These are phyloP conservation scores for Sarcophaga subvicina DNA, from an alignment of 2,888 invertebrate species.

Conservation along the genomic window DNA sequence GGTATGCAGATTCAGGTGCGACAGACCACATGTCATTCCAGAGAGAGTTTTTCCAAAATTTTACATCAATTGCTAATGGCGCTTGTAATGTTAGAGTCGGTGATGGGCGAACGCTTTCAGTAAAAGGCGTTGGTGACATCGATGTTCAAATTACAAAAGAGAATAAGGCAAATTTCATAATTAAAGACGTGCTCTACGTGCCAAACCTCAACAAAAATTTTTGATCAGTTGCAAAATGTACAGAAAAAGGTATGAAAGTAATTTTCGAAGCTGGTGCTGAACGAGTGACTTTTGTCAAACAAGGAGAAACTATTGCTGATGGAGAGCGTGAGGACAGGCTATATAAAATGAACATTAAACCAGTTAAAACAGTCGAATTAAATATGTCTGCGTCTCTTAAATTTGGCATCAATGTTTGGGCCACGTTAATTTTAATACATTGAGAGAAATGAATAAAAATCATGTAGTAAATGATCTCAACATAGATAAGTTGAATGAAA, in stretches of 20 bases:
- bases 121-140: constrained; percentile 37
- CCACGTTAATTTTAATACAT: no score
- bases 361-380: neutral
- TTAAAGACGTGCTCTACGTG: constrained; percentile 7
- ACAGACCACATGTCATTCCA: no score
- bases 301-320: neutral
- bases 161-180: neutral
- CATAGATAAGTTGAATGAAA: neutral
- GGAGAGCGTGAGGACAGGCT: no score
- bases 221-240: constrained; percentile 17
- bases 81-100: constrained; percentile 36
- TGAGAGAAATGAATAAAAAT: no score
- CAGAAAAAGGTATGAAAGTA: constrained; percentile 25
- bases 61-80: no score
- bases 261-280: constrained; percentile 45
- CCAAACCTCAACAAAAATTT: constrained; percentile 20
- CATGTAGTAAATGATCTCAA: constrained; percentile 4
- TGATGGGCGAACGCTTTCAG: constrained; percentile 24
- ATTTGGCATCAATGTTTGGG: constrained; percentile 25
- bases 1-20: no score
- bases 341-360: no score
- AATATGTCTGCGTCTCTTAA: neutral
- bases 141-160: neutral
- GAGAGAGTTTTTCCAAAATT: no score
- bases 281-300: constrained; percentile 27